A percentile compares a stretch with the other conserved stretches of the same genome.
These are phyloP conservation scores for Egretta garzetta DNA, from an alignment of 2,113 vertebrate species.

Conservation along the genomic window DNA sequence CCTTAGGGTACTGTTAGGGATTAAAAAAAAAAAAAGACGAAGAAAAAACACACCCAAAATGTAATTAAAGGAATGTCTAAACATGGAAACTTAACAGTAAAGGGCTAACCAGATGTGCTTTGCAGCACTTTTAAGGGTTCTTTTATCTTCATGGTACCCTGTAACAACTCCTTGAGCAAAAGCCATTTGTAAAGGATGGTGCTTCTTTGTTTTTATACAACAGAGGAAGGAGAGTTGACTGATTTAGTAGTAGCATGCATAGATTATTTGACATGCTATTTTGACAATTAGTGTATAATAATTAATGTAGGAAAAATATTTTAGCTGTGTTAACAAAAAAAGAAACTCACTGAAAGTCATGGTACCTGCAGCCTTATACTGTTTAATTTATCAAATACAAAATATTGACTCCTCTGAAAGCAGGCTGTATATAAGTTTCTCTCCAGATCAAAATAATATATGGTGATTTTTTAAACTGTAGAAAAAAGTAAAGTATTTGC, in stretches of 20 bases:
- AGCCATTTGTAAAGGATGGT: not conserved
- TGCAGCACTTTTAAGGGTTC: slow-evolving; percentile 38
- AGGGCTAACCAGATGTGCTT: slow-evolving; percentile 60
- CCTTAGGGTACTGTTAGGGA: slow-evolving; percentile 52
- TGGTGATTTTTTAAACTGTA: not conserved
- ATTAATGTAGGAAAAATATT: not conserved
- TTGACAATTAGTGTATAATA: not conserved
- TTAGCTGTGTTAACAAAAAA: not conserved
- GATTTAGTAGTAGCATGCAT: not conserved
- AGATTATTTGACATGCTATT: not conserved
- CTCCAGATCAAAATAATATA: not conserved
- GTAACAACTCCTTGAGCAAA: slow-evolving; percentile 70
- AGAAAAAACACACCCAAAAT: slow-evolving; percentile 6
- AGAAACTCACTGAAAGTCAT: not conserved
- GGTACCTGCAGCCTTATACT: not conserved
- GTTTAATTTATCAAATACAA: not conserved
- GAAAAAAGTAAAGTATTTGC: not conserved
- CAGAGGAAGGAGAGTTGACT: not conserved
- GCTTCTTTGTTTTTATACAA: slow-evolving; percentile 15
- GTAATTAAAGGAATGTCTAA: slow-evolving; percentile 76
- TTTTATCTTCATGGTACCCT: slow-evolving; percentile 61
- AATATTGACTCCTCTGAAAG: not conserved
- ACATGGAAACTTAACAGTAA: slow-evolving; percentile 35
- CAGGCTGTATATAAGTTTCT: not conserved
- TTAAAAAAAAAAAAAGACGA: not conserved